A percentile compares a stretch with the other conserved stretches of the same genome.
These are phyloP conservation scores for Stegostoma tigrinum DNA, from an alignment of 2,113 vertebrate species.

Conservation along the genomic window DNA sequence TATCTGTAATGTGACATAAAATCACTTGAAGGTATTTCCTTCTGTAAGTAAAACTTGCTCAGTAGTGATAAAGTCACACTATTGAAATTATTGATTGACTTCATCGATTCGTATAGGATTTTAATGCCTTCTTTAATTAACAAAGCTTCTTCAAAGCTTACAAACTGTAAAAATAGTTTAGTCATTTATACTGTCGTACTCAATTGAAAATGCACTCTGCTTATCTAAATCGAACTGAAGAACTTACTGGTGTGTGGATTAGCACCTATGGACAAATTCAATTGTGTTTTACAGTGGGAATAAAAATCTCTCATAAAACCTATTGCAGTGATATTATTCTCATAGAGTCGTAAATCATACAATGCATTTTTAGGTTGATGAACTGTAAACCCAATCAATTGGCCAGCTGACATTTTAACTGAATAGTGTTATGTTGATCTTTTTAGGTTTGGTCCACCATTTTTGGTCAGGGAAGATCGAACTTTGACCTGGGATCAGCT, in stretches of 20 bases:
- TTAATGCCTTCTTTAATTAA: not conserved
- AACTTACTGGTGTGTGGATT: not conserved
- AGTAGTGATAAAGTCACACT: not conserved
- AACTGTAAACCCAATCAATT: not conserved
- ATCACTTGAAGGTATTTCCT: not conserved
- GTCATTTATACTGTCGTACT: not conserved
- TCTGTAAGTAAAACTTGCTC: not conserved
- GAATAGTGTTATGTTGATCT: conserved; percentile 3
- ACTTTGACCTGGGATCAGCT: conserved; percentile 77
- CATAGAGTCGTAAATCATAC: not conserved
- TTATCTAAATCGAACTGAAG: not conserved
- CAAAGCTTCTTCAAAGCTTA: not conserved
- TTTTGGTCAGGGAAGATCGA: conserved; percentile 74
- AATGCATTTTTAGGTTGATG: not conserved
- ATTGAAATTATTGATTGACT: not conserved
- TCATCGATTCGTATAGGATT: not conserved
- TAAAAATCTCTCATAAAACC: not conserved
- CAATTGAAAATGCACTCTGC: not conserved
- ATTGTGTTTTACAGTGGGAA: not conserved
- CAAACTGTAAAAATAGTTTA: not conserved
- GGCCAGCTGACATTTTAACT: not conserved
- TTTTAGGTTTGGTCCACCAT: conserved; percentile 78
- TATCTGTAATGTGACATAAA: not conserved
- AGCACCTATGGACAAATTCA: not conserved
- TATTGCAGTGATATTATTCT: not conserved